Evolutionary conservation across 2,797 vertebrate species (phyloP).

Genomic region (Onychomys leucogaster): DNA sequence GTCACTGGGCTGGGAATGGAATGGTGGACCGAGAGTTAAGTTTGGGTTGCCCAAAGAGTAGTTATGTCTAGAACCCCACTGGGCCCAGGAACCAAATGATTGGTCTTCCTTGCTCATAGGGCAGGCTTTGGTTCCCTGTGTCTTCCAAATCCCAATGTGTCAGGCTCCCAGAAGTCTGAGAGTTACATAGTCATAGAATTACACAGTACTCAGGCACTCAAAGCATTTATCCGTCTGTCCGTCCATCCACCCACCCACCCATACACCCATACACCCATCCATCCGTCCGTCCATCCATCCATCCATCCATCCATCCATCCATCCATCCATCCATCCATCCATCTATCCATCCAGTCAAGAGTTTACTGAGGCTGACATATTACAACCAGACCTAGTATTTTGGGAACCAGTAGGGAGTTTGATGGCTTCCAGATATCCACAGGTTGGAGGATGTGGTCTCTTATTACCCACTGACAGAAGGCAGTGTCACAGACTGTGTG

Average conservation of each 20-base stretch:
- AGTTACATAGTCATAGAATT: not conserved
- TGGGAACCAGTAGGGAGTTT: not conserved
- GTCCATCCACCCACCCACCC: not conserved
- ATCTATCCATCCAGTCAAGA: not conserved
- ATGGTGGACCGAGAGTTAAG: not conserved
- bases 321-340: not conserved
- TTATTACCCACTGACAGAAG: not conserved
- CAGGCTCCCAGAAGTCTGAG: not conserved
- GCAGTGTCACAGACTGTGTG: rapidly evolving
- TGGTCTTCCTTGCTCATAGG: not conserved
- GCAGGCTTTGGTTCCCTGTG: not conserved
- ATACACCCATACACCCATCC: not conserved
- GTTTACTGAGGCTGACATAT: not conserved
- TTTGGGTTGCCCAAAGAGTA: not conserved
- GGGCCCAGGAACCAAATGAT: rapidly evolving
- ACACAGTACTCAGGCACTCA: not conserved
- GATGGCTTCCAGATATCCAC: too few relatives aligned
- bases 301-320: not conserved
- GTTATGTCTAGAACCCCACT: not conserved
- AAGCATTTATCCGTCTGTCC: not conserved
- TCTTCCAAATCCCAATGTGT: not conserved
- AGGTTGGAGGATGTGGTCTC: not conserved
- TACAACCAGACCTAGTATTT: not conserved
- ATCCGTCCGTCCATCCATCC: not conserved
- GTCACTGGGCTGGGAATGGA: not conserved